phyloP scores from a whole-genome alignment of 23 tunicate species.

The Ciona savignyi region DNA sequence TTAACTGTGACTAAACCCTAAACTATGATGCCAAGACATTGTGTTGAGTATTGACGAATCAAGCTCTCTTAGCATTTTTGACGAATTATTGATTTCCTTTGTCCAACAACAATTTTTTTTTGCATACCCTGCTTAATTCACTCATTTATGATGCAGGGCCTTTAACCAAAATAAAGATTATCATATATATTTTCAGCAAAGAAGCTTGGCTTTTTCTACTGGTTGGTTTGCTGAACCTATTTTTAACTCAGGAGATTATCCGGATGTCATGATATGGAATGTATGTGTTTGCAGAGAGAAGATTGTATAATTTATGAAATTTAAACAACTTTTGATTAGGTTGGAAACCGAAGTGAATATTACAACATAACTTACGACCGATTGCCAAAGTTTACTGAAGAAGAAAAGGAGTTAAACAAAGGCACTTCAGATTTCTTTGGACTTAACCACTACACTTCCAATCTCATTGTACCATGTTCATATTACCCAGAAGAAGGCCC shows the following conservation, averaged over 20 bases:
- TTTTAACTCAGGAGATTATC: constrained; percentile 85
- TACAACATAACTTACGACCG: constrained; percentile 43
- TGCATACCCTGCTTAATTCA: no score
- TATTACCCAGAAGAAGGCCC: constrained; percentile 43
- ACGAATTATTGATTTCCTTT: no score
- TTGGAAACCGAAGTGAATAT: constrained; percentile 77
- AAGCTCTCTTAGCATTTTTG: no score
- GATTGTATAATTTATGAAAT: no score
- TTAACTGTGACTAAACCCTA: no score
- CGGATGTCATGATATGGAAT: constrained; percentile 81
- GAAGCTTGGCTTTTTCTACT: constrained; percentile 56
- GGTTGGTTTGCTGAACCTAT: constrained; percentile 99
- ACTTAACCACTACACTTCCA: constrained; percentile 94
- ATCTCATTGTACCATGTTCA: constrained; percentile 50
- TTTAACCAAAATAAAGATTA: no score
- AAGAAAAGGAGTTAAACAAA: constrained; percentile 58
- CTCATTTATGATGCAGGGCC: not conserved
- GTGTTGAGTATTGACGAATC: no score
- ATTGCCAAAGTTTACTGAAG: constrained; percentile 79
- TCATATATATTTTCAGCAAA: constrained; percentile 32
- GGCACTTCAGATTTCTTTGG: constrained; percentile 97
- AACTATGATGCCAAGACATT: no score
- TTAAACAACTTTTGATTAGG: no score
- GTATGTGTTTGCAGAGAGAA: no score
- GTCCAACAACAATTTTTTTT: no score